Conservation (phyloP, 1,140 invertebrate species). For the Stegodyphus dumicola region DNA sequence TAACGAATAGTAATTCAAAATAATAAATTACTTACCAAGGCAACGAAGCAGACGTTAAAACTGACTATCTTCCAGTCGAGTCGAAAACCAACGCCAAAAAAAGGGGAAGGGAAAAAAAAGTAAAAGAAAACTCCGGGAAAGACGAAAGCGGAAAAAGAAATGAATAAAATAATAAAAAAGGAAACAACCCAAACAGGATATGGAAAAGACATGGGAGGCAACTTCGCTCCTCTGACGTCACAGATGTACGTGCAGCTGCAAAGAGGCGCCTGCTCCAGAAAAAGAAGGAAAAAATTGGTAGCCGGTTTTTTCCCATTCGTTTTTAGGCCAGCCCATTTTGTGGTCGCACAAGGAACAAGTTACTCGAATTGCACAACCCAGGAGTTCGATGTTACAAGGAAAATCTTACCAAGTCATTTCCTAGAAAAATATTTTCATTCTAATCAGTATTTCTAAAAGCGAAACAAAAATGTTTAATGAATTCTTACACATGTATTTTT, state of each 20-base stretch:
- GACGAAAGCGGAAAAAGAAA: slow-evolving; percentile 61
- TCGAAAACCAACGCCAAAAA: slow-evolving; percentile 37
- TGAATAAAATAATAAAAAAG: slow-evolving; percentile 45
- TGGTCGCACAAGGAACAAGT: slow-evolving; percentile 54
- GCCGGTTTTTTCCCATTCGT: slow-evolving; percentile 60
- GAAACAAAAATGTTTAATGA: no score
- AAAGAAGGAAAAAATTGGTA: slow-evolving; percentile 58
- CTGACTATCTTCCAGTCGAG: slow-evolving; percentile 37
- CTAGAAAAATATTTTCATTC: slow-evolving; percentile 23
- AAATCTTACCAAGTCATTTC: slow-evolving; percentile 26
- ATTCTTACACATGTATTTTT: no score
- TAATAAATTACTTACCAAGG: no score
- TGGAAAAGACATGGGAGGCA: slow-evolving; percentile 60
- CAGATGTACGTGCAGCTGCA: slow-evolving; percentile 28
- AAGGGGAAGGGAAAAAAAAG: slow-evolving; percentile 32
- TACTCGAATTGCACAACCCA: slow-evolving; percentile 48
- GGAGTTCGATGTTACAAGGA: slow-evolving; percentile 51
- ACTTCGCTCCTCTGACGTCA: slow-evolving; percentile 59
- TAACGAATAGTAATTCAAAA: no score
- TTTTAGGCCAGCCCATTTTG: slow-evolving; percentile 56
- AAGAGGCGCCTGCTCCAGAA: slow-evolving; percentile 54
- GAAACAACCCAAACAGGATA: slow-evolving; percentile 61
- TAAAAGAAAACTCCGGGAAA: slow-evolving; percentile 56
- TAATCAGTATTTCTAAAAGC: no score
- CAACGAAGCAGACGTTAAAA: neutral